A percentile compares a stretch with the other conserved stretches of the same genome.
Conservation (phyloP, 2,888 invertebrate genomes). For the Meloe dianella region DNA sequence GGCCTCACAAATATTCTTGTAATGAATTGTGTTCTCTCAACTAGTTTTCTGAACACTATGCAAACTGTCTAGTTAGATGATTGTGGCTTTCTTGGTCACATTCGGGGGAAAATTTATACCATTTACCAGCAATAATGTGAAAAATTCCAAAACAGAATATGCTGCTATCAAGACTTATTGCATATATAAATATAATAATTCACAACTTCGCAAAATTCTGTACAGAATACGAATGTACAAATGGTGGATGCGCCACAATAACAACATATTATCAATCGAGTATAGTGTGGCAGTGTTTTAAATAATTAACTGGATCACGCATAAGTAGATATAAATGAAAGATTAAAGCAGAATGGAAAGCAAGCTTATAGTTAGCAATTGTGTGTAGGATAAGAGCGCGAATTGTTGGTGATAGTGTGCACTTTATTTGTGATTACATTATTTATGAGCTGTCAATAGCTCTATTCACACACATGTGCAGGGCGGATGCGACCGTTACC, state of each 20-base stretch:
- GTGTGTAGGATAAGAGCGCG: constrained; percentile 38
- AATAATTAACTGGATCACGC: constrained; percentile 30
- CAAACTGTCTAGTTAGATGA: neutral
- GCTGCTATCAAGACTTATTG: too few species aligned
- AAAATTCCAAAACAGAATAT: too few species aligned
- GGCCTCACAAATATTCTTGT: constrained; percentile 9
- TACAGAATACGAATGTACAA: neutral
- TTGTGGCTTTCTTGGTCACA: neutral
- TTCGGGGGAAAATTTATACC: neutral
- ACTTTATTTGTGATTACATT: constrained; percentile 55
- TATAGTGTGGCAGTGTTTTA: neutral
- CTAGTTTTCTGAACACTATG: neutral
- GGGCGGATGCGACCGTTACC: constrained; percentile 52
- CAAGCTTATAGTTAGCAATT: constrained; percentile 36
- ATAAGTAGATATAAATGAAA: constrained; percentile 42
- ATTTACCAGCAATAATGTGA: neutral
- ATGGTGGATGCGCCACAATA: neutral
- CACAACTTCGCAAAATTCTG: too few species aligned
- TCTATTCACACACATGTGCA: constrained; percentile 52
- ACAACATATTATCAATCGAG: neutral
- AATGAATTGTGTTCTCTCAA: constrained; percentile 6
- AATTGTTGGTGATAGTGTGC: constrained; percentile 48
- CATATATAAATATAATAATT: too few species aligned
- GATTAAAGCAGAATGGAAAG: constrained; percentile 42
- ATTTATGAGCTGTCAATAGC: constrained; percentile 56